Evolutionary conservation across 92 coral and sea anemone genomes (phyloP).

Genomic region (Nematostella vectensis): DNA sequence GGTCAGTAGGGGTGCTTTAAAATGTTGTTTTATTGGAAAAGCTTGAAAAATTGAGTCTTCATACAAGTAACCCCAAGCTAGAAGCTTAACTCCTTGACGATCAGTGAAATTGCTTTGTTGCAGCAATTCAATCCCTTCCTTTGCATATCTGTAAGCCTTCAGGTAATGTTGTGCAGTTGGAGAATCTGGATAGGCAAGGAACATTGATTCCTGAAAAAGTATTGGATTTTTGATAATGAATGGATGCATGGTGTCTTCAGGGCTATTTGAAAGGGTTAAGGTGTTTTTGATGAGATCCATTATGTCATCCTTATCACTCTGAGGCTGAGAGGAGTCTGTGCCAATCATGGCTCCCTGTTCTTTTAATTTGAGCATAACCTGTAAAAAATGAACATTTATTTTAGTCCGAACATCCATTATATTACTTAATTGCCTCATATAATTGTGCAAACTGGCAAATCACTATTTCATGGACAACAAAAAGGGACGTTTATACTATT

Average conservation of each 20-base stretch:
- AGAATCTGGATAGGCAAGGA: conserved; percentile 36
- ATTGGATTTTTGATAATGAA: conserved; percentile 33
- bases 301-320: no score
- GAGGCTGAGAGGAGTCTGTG: no score
- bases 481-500: no score
- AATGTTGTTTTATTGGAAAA: conserved; percentile 3
- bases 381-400: no score
- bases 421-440: no score
- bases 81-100: conserved; percentile 28
- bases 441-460: no score
- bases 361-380: no score
- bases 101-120: conserved; percentile 44
- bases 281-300: no score
- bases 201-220: conserved; percentile 33
- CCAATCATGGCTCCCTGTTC: no score
- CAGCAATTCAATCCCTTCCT: conserved; percentile 44
- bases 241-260: conserved; percentile 37
- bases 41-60: conserved; percentile 41
- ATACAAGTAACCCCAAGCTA: conserved; percentile 41
- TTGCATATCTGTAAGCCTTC: conserved; percentile 39
- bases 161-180: conserved; percentile 69
- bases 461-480: no score
- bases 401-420: no score
- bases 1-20: neutral
- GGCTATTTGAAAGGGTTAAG: neutral